These are phyloP conservation scores for Parascotia fuliginaria DNA, from an alignment of 2,888 invertebrate species.

Conservation along the genomic window DNA sequence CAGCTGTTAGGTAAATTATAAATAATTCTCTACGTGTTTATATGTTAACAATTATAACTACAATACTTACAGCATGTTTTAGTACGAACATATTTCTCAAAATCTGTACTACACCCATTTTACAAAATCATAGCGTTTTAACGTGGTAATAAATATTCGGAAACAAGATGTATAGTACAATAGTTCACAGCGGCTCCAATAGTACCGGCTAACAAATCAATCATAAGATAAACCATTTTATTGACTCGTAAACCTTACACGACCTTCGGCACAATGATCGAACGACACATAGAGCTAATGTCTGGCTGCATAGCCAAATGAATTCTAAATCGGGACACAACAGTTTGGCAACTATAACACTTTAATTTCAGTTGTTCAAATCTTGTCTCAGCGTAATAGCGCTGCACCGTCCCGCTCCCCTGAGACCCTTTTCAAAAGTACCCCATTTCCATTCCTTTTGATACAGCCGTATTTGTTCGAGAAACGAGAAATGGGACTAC, in stretches of 20 bases:
- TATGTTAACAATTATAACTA: too few species aligned
- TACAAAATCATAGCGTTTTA: background rate
- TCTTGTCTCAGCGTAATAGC: conserved; percentile 79
- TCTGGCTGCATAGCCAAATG: conserved; percentile 78
- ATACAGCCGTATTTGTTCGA: conserved; percentile 51
- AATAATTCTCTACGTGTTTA: too few species aligned
- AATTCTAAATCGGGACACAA: conserved; percentile 81
- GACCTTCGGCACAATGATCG: conserved; percentile 58
- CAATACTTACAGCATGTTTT: too few species aligned
- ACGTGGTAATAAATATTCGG: background rate
- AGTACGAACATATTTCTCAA: background rate
- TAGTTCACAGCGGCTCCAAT: conserved; percentile 36
- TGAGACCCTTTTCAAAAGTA: conserved; percentile 57
- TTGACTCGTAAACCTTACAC: conserved; percentile 48
- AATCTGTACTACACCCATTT: background rate
- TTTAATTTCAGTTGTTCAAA: conserved; percentile 86
- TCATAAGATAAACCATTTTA: conserved; percentile 45
- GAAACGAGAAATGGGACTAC: conserved; percentile 87
- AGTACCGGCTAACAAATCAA: conserved; percentile 37
- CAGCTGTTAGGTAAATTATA: too few species aligned
- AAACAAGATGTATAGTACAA: too few species aligned
- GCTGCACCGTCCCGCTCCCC: conserved; percentile 73
- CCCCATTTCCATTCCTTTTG: conserved; percentile 59
- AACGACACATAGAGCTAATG: conserved; percentile 60
- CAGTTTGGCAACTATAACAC: conserved; percentile 82